Conservation (phyloP, 2,797 vertebrate genomes). For the Parambassis ranga region DNA sequence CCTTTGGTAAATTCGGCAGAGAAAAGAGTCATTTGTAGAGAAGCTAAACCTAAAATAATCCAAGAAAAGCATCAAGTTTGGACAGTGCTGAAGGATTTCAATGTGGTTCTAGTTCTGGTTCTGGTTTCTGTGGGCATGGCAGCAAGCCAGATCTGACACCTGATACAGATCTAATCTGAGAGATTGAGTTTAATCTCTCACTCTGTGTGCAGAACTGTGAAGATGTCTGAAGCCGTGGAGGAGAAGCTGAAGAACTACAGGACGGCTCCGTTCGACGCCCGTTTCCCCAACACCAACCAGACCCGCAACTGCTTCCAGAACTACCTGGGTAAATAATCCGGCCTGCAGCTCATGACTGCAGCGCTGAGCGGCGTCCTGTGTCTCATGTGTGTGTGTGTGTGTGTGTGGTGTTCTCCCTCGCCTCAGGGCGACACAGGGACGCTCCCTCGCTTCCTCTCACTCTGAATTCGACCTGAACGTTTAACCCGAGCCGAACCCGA, state of each 20-base stretch:
- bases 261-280: slow-evolving; percentile 80
- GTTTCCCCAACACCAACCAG: slow-evolving; percentile 83
- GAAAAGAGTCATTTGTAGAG: neutral
- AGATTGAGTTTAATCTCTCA: too few species aligned
- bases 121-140: too few species aligned
- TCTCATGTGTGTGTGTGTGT: too few species aligned
- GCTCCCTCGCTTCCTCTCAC: neutral
- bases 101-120: too few species aligned
- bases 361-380: too few species aligned
- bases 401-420: too few species aligned
- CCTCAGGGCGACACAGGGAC: neutral
- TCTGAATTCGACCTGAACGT: neutral
- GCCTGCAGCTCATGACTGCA: too few species aligned
- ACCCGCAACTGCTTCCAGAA: slow-evolving; percentile 82
- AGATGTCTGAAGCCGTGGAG: slow-evolving; percentile 70
- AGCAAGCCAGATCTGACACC: too few species aligned
- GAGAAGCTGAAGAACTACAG: slow-evolving; percentile 78
- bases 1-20: neutral
- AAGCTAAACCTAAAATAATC: too few species aligned
- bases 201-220: slow-evolving; percentile 16
- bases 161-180: too few species aligned
- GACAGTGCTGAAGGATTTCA: too few species aligned
- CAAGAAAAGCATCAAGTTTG: too few species aligned
- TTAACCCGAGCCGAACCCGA: neutral
- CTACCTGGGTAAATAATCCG: slow-evolving; percentile 69